These are phyloP conservation scores for Cryptocephalus moraei DNA, from an alignment of 2,888 invertebrate genomes.

Conservation along the genomic window DNA sequence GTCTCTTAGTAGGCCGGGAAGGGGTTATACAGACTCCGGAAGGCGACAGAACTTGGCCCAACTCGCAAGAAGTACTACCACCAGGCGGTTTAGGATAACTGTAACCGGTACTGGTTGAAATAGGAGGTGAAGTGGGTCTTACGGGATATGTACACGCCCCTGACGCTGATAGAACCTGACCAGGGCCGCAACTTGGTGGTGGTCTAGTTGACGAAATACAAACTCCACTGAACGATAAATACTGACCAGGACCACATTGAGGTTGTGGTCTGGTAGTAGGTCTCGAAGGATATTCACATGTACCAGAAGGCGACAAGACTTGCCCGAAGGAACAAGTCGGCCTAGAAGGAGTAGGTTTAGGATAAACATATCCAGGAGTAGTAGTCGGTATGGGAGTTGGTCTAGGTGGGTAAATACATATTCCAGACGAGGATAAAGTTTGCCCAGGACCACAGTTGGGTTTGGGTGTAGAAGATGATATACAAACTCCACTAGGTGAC, in stretches of 20 bases:
- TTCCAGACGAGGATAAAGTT: slow-evolving; percentile 12
- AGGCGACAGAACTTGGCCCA: slow-evolving; percentile 13
- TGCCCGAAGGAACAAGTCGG: slow-evolving; percentile 6
- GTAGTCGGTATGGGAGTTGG: slow-evolving; percentile 25
- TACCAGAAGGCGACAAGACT: slow-evolving; percentile 6
- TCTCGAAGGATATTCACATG: slow-evolving; percentile 13
- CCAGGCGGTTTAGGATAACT: slow-evolving; percentile 6
- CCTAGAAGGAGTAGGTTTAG: slow-evolving; percentile 1
- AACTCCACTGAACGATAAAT: slow-evolving; percentile 11
- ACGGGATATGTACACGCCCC: slow-evolving; percentile 7
- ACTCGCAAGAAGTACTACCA: slow-evolving; percentile 10
- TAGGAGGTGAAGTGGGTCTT: slow-evolving; percentile 1
- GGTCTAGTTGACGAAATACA: slow-evolving; percentile 3
- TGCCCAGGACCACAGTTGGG: slow-evolving; percentile 17
- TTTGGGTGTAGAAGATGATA: slow-evolving; percentile 1
- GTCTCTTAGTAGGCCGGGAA: slow-evolving; percentile 9
- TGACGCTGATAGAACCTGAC: slow-evolving; percentile 7
- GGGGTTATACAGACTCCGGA: not conserved
- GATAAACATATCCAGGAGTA: slow-evolving; percentile 14
- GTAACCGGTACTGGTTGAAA: not conserved
- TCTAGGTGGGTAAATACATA: slow-evolving; percentile 21
- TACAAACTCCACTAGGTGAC: slow-evolving; percentile 9
- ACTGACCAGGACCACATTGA: slow-evolving; percentile 11
- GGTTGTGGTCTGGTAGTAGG: slow-evolving; percentile 1
- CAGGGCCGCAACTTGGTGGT: slow-evolving; percentile 7